Percentiles rank a stretch among this genome's conserved stretches.
These are phyloP conservation scores for Synergus gifuensis DNA, from an alignment of 2,888 invertebrate species.

Conservation along the genomic window DNA sequence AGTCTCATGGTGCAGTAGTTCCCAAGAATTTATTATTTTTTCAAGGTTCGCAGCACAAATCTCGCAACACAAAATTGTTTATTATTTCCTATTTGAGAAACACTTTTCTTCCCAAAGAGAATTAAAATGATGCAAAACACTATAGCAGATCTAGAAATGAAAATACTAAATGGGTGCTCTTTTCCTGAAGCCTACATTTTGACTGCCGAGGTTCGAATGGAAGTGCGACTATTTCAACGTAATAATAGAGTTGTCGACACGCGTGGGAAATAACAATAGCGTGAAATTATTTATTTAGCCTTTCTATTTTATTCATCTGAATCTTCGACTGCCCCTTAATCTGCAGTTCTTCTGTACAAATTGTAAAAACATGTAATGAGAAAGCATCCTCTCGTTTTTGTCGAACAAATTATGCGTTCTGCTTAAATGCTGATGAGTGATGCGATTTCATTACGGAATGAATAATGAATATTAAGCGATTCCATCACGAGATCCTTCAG, in stretches of 20 bases:
- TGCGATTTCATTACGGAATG: constrained; percentile 31
- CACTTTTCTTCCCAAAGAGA: background rate
- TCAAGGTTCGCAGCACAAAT: background rate
- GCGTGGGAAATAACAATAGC: constrained; percentile 36
- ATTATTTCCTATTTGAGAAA: background rate
- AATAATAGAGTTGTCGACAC: constrained; percentile 28
- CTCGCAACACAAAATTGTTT: background rate
- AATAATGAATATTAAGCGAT: constrained; percentile 21
- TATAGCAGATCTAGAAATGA: background rate
- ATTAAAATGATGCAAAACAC: background rate
- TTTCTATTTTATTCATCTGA: constrained; percentile 36
- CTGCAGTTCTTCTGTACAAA: background rate
- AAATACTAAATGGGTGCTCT: background rate
- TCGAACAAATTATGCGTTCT: constrained; percentile 31
- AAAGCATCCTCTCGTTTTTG: constrained; percentile 23
- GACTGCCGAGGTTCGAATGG: constrained; percentile 21
- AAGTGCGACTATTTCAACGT: constrained; percentile 41
- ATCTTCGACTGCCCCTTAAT: constrained; percentile 8
- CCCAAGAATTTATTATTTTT: background rate
- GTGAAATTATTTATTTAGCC: constrained; percentile 40
- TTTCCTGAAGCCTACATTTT: constrained; percentile 18
- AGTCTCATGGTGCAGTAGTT: constrained; percentile 5
- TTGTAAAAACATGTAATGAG: constrained; percentile 31
- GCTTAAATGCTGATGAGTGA: constrained; percentile 32
- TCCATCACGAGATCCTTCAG: constrained; percentile 18